phyloP scores from a whole-genome alignment of 2,797 vertebrate species.

The Sebastes taczanowskii region DNA sequence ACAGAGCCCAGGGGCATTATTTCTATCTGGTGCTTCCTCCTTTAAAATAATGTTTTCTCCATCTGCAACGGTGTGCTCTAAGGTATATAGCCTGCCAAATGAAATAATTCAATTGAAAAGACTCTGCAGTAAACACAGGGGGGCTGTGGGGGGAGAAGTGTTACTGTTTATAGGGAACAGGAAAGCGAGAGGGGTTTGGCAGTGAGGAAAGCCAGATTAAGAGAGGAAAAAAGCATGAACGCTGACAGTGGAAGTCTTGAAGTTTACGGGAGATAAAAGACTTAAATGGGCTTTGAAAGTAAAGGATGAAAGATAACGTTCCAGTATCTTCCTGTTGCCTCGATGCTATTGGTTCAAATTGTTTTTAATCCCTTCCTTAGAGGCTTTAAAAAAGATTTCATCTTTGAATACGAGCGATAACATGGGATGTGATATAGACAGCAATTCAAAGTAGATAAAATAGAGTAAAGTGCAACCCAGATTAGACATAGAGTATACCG shows the following conservation, averaged over 20 bases:
- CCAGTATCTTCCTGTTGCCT: neutral
- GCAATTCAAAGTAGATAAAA: neutral
- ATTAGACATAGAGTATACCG: neutral
- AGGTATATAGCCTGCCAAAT: slow-evolving; percentile 32
- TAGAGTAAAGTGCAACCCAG: neutral
- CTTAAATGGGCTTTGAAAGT: neutral
- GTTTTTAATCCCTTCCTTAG: slow-evolving; percentile 20
- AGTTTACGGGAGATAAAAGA: slow-evolving; percentile 14
- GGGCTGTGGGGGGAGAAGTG: slow-evolving; percentile 4
- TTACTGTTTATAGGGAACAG: neutral
- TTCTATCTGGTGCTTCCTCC: neutral
- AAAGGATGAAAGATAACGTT: neutral
- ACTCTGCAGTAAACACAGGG: slow-evolving; percentile 6
- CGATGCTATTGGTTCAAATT: neutral
- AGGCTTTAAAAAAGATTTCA: neutral
- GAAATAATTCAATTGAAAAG: slow-evolving; percentile 33
- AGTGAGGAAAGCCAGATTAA: slow-evolving; percentile 10
- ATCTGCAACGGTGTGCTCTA: slow-evolving; percentile 11
- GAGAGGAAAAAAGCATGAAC: neutral
- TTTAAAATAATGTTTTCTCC: slow-evolving; percentile 33
- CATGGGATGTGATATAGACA: neutral
- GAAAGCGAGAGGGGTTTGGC: slow-evolving; percentile 1
- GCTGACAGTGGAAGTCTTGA: neutral
- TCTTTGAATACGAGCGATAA: neutral
- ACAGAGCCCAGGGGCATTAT: slow-evolving; percentile 16